Base-by-base conservation (phyloP, 2,888 invertebrate genomes). In the Leucoma salicis region DNA sequence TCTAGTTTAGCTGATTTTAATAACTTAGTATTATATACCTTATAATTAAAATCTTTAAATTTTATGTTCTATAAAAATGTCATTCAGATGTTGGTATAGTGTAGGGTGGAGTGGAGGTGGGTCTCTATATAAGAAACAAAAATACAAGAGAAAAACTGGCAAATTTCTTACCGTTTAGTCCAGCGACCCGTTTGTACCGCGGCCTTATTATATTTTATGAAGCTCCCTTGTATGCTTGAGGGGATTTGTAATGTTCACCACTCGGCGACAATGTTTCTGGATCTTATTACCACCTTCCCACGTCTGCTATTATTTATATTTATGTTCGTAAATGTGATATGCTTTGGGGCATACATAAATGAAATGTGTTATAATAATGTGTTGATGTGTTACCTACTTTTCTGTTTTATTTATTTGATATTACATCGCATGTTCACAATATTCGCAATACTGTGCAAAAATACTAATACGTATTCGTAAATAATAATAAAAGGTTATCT, bases 131-230 rank as follows among this genome's bases (percentile, higher is more conserved):
- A 16, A 16, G 16, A 16, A 16, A 16, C 6, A 21, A 21, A 21
- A 21, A 6, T n/a, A 10, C 18, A 14, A 52, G 52, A 50, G 45
- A 38, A 39, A 39, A 43, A 52, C 38, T 36, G 38, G 54, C 28
- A 44, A 45, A 46, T 53, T 59, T 58, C 36, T 45, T 50, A 35
- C 32, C 41, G 48, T 47, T 49, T 41, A 56, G 49, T 47, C 46
- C 51, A 52, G 66, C 74, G 75, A 74, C 77, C 78, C 67, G 72
- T 68, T 79, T 77, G 61, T 53, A 35, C 47, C 52, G 49, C 70
- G 73, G 72, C 79, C 83, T 85, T 83, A 82, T 87, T 85, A 87
- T 84, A 85, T 85, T 86, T 87, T 84, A 85, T 82, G 82, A 75
- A 68, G 69, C 74, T 63, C 70, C 70, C 70, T 63, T 74, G 74